Evolutionary conservation across 2,888 invertebrate genomes (phyloP).

Genomic region (Trissonchulus latispiculum): DNA sequence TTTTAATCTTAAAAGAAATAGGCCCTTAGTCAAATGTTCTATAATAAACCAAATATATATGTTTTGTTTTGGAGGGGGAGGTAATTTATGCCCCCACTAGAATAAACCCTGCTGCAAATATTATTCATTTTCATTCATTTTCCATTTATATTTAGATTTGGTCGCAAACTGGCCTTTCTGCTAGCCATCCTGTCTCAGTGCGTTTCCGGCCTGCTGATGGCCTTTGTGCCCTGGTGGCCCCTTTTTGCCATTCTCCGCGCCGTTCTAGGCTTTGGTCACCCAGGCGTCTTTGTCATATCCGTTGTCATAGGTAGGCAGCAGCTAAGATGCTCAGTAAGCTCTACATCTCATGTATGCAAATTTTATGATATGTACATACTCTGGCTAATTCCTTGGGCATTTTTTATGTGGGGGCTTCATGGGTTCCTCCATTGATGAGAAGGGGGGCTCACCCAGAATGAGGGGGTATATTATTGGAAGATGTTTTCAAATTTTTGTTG

Average conservation of each 20-base stretch:
- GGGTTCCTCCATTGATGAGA: neutral
- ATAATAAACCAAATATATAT: too few relatives aligned
- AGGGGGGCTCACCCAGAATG: neutral
- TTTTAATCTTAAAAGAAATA: too few relatives aligned
- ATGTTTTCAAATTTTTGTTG: too few relatives aligned
- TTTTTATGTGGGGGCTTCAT: too few relatives aligned
- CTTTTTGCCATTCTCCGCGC: slow-evolving; percentile 61
- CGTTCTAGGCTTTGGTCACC: slow-evolving; percentile 63
- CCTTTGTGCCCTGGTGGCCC: slow-evolving; percentile 60
- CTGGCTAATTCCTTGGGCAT: neutral
- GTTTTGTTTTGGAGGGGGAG: too few relatives aligned
- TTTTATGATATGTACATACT: too few relatives aligned
- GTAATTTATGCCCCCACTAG: too few relatives aligned
- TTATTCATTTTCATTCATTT: neutral
- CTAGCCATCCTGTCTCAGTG: slow-evolving; percentile 63
- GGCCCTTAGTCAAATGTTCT: too few relatives aligned
- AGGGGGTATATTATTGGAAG: too few relatives aligned
- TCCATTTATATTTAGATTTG: slow-evolving; percentile 57
- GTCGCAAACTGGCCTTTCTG: slow-evolving; percentile 63
- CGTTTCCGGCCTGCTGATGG: slow-evolving; percentile 59
- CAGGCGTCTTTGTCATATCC: slow-evolving; percentile 69
- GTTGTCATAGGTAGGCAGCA: slow-evolving; percentile 53
- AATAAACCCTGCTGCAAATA: too few relatives aligned
- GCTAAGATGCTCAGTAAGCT: slow-evolving; percentile 23
- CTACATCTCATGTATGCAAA: too few relatives aligned